phyloP scores from a whole-genome alignment of 1,140 invertebrate genomes.

The Bombus terrestris region DNA sequence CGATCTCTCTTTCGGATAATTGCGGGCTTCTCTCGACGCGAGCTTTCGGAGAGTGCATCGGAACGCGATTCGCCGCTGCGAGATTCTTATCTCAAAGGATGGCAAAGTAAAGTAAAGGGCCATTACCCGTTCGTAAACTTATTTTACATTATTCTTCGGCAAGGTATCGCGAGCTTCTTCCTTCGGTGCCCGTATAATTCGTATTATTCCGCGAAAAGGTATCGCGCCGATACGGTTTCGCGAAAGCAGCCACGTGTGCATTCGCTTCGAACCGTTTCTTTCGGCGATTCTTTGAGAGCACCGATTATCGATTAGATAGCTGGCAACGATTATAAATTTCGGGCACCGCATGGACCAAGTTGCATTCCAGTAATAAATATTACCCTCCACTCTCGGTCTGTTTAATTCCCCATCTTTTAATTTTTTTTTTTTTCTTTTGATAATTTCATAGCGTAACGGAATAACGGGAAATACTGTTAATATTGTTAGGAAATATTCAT shows the following conservation, averaged over 20 bases:
- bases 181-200: constrained; percentile 8
- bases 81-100: constrained; percentile 51
- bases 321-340: constrained; percentile 8
- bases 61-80: constrained; percentile 33
- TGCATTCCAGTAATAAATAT: not conserved
- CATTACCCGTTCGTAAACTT: constrained; percentile 45
- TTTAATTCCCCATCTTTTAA: no score
- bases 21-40: constrained; percentile 35
- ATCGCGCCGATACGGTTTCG: constrained; percentile 15
- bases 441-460: no score
- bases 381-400: not conserved
- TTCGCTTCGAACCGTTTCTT: not conserved
- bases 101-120: constrained; percentile 31
- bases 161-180: not conserved
- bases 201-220: constrained; percentile 17
- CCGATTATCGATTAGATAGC: constrained; percentile 16
- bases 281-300: not conserved
- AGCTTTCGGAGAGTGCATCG: constrained; percentile 38
- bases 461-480: no score
- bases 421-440: no score
- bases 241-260: not conserved
- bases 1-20: constrained; percentile 40
- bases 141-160: constrained; percentile 37
- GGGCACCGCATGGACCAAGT: no score
- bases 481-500: no score